A percentile compares a stretch with the other conserved stretches of the same genome.
Conservation (phyloP, 2,888 invertebrate species). For the Fissipunctia ypsillon region DNA sequence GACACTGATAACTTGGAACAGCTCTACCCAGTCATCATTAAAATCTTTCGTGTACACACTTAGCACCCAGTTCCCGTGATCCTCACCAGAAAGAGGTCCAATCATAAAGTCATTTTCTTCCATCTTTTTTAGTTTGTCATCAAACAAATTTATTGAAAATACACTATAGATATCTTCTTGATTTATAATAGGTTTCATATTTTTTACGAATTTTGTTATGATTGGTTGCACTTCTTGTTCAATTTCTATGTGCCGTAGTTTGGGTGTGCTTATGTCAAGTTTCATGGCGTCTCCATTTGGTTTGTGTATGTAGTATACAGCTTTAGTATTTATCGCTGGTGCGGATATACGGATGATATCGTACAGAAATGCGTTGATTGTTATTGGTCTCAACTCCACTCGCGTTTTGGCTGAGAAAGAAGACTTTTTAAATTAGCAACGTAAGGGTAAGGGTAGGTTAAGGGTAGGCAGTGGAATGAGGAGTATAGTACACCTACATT, state of each 20-base stretch:
- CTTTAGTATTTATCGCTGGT: slow-evolving; percentile 70
- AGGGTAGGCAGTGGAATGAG: too few relatives aligned
- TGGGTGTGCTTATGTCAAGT: slow-evolving; percentile 66
- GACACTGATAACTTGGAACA: slow-evolving; percentile 82
- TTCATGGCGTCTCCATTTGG: slow-evolving; percentile 76
- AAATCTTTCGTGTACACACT: slow-evolving; percentile 75
- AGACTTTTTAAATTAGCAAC: neutral
- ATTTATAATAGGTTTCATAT: slow-evolving; percentile 50
- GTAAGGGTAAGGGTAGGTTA: too few relatives aligned
- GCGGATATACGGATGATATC: slow-evolving; percentile 78
- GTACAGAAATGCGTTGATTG: slow-evolving; percentile 71
- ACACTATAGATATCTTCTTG: slow-evolving; percentile 61
- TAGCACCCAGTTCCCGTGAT: slow-evolving; percentile 85
- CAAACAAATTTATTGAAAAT: neutral
- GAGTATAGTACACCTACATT: neutral
- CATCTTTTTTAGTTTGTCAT: slow-evolving; percentile 64
- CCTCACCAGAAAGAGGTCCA: slow-evolving; percentile 78
- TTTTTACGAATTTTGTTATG: slow-evolving; percentile 26
- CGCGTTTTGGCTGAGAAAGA: slow-evolving; percentile 77
- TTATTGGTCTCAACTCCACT: slow-evolving; percentile 74
- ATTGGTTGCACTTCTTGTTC: slow-evolving; percentile 4
- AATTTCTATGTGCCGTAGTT: neutral
- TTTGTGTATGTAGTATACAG: slow-evolving; percentile 73
- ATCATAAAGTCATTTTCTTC: slow-evolving; percentile 77
- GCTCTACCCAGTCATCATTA: slow-evolving; percentile 75